A percentile compares a stretch with the other conserved stretches of the same genome.
These are phyloP conservation scores for Cepaea hortensis DNA, from an alignment of 2,888 invertebrate genomes.

Conservation along the genomic window DNA sequence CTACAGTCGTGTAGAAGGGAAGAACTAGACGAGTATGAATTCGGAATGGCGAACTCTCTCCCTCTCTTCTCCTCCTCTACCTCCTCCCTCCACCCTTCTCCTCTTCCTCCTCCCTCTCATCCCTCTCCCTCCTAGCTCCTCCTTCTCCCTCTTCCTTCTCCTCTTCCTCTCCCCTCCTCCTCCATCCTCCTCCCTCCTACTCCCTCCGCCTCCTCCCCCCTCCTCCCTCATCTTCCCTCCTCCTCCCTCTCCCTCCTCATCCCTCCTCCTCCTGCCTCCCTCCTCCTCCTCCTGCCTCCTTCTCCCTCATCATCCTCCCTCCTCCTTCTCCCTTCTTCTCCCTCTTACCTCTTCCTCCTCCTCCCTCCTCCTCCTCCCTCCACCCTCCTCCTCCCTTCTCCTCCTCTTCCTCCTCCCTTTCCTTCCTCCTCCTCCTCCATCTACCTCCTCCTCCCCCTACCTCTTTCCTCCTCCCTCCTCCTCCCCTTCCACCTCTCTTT, in stretches of 20 bases:
- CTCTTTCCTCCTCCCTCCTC: neutral
- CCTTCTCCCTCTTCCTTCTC: neutral
- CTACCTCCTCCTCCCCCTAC: neutral
- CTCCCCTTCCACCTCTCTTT: neutral
- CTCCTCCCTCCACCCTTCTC: too few relatives aligned
- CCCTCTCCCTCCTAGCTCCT: neutral
- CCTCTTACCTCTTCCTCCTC: constrained; percentile 17
- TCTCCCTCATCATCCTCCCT: neutral
- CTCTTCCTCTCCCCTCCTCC: constrained; percentile 12
- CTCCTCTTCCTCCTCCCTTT: neutral
- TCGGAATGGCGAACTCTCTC: too few relatives aligned
- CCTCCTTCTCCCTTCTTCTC: constrained; percentile 19
- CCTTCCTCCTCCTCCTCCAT: neutral
- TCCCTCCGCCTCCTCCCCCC: constrained; percentile 16
- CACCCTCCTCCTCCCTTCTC: neutral
- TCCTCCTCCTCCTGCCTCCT: neutral
- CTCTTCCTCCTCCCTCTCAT: too few relatives aligned
- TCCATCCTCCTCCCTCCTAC: constrained; percentile 15
- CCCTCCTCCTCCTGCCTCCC: too few relatives aligned
- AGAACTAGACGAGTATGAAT: too few relatives aligned
- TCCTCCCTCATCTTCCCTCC: too few relatives aligned
- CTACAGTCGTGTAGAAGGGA: too few relatives aligned
- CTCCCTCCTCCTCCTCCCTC: neutral
- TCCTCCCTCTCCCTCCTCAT: neutral
- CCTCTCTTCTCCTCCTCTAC: too few relatives aligned